phyloP scores from a whole-genome alignment of 2,888 invertebrate genomes.

The Antheraea assamensis region DNA sequence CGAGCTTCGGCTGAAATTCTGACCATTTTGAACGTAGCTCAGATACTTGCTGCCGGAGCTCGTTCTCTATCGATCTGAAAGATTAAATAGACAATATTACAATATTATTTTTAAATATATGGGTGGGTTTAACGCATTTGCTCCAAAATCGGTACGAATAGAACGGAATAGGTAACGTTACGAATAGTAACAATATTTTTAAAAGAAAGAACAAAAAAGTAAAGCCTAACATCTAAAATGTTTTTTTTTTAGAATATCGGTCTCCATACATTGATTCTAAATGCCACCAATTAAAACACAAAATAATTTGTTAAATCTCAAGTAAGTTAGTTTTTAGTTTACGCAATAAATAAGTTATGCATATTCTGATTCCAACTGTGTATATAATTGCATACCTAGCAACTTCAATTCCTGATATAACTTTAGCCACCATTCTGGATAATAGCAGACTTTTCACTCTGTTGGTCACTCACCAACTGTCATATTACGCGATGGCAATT shows the following conservation, averaged over 20 bases:
- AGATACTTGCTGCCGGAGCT: conserved; percentile 85
- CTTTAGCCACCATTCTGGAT: conserved; percentile 61
- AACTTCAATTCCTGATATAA: conserved; percentile 86
- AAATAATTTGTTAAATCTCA: background rate
- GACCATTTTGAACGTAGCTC: conserved; percentile 80
- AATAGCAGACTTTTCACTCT: conserved; percentile 50
- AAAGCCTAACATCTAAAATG: background rate
- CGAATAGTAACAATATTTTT: background rate
- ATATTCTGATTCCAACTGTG: background rate
- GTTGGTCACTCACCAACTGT: conserved; percentile 50
- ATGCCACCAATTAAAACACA: background rate
- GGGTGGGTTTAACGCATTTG: too few species aligned
- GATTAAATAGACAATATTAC: background rate
- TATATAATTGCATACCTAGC: conserved; percentile 82
- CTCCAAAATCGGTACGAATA: too few species aligned
- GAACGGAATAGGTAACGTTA: too few species aligned
- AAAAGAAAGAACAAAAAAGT: background rate
- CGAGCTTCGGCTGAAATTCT: conserved; percentile 88
- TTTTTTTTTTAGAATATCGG: too few species aligned
- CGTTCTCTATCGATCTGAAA: conserved; percentile 86
- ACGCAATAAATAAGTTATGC: background rate
- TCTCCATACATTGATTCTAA: background rate
- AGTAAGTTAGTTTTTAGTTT: background rate
- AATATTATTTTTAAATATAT: too few species aligned
- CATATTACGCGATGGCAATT: conserved; percentile 25